Evolutionary conservation across 1,140 invertebrate genomes (phyloP), one percentile per base, ranked within the genome.

Genomic region (Drosophila rufa): DNA sequence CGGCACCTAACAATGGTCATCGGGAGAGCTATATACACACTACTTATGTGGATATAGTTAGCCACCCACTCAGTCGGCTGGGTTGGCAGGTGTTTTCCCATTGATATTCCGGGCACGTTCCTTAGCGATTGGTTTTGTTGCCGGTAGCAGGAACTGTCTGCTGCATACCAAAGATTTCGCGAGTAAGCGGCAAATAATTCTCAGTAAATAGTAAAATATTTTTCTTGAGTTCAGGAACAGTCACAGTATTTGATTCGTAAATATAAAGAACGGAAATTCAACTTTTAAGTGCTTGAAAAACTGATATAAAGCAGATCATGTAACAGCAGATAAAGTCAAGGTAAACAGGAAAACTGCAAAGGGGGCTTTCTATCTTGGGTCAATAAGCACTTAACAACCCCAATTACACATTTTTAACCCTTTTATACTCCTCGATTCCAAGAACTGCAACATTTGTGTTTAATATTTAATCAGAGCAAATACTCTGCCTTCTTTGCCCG

Each of bases 1-100:
- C 75, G 59, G 76, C 60, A 45, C 69, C 57, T 47, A 43, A 46
- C 46, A 67, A 53, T 80, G 56, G 65, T 40, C 57, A 76, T 40
- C 48, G 43, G 9, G 36, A 14, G 14, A 27, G 19, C 38, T 46
- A 15, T 43, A 69, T 40, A 40, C 38, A 38, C 38, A 22, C 8
- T 40, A 40, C 19, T 11, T 55, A 15, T 56, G 53, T 56, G 53
- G 36, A 1, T 40, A 40, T 40, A 12, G 36, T 33, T 9, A 36
- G 61, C 81, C 81, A 80, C 77, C 83, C 83, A 80, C 65, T 53
- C 62, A 60, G 69, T 50, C 36, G 40, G 17, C 42, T 14, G 27
- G 22, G 4, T n/a, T 6, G 36, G 17, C 64, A 77, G 75, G 75
- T 77, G 74, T 69, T 77, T 68, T 60, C 6, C 11, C 15, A 50